phyloP scores from a whole-genome alignment of 1,140 invertebrate species.

The Pseudomyrmex flavicornis region DNA sequence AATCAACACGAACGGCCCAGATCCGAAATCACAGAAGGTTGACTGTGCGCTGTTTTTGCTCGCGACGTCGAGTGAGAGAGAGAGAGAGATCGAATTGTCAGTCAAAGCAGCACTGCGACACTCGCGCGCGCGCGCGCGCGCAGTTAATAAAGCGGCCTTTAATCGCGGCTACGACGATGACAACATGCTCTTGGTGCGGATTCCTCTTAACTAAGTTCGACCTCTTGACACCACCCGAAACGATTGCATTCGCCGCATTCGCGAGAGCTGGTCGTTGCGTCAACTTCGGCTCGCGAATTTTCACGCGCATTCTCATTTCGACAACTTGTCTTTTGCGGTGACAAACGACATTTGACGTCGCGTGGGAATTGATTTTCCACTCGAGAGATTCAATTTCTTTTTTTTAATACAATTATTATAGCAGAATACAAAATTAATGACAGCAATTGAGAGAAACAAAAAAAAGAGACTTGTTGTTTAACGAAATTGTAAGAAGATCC shows the following conservation, averaged over 20 bases:
- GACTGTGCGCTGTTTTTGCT: slow-evolving; percentile 28
- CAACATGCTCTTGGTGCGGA: slow-evolving; percentile 29
- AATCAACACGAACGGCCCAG: slow-evolving; percentile 29
- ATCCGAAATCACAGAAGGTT: slow-evolving; percentile 49
- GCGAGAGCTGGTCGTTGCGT: neutral
- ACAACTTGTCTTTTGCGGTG: neutral
- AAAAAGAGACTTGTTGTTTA: no score
- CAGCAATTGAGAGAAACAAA: no score
- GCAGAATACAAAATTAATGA: no score
- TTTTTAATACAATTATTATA: no score
- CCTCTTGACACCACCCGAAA: slow-evolving; percentile 42
- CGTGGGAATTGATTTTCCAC: no score
- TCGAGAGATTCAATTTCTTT: no score
- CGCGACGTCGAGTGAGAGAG: neutral
- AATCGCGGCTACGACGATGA: slow-evolving; percentile 38
- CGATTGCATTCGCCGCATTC: slow-evolving; percentile 45
- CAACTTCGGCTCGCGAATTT: neutral
- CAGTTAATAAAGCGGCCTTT: slow-evolving; percentile 53
- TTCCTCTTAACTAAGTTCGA: slow-evolving; percentile 60
- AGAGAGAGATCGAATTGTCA: slow-evolving; percentile 33
- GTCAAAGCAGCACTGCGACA: slow-evolving; percentile 42
- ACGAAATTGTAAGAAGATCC: no score
- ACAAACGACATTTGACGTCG: neutral
- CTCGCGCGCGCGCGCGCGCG: slow-evolving; percentile 46
- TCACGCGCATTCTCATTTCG: neutral